A percentile compares a stretch with the other conserved stretches of the same genome.
Conservation (phyloP, 2,888 invertebrate species). For the Periphyllus acericola region DNA sequence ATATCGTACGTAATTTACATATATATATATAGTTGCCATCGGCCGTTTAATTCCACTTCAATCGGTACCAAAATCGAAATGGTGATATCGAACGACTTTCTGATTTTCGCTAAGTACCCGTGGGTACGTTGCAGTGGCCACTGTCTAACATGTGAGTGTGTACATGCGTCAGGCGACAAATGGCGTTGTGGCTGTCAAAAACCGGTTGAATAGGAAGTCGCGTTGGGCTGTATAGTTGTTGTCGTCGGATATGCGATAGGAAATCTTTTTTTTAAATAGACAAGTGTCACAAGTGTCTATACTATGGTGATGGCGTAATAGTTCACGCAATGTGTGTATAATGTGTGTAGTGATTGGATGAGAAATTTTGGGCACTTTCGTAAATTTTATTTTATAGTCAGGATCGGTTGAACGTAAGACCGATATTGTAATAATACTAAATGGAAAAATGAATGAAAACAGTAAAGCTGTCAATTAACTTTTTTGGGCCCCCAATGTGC, state of each 20-base stretch:
- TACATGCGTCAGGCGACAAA: not conserved
- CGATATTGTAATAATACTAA: not conserved
- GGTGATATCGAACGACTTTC: conserved; percentile 31
- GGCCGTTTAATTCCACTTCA: not conserved
- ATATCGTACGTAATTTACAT: too few relatives aligned
- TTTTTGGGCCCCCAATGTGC: too few relatives aligned
- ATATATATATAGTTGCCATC: not conserved
- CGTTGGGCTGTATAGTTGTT: not conserved
- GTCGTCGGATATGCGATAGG: not conserved
- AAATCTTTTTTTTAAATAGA: not conserved
- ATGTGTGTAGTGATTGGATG: not conserved
- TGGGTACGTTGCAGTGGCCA: not conserved
- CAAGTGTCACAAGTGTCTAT: too few relatives aligned
- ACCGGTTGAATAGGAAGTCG: conserved; percentile 35
- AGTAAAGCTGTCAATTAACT: too few relatives aligned
- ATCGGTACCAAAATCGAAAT: not conserved
- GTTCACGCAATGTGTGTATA: not conserved
- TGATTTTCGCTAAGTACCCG: conserved; percentile 7
- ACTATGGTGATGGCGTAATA: not conserved
- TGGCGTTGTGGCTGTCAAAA: not conserved
- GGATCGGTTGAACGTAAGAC: not conserved
- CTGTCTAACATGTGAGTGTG: not conserved
- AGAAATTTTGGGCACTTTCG: not conserved
- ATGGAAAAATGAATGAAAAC: not conserved
- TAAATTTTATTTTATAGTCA: not conserved